Evolutionary conservation across 2,113 vertebrate species (phyloP).

Genomic region (Zosterops japonicus): DNA sequence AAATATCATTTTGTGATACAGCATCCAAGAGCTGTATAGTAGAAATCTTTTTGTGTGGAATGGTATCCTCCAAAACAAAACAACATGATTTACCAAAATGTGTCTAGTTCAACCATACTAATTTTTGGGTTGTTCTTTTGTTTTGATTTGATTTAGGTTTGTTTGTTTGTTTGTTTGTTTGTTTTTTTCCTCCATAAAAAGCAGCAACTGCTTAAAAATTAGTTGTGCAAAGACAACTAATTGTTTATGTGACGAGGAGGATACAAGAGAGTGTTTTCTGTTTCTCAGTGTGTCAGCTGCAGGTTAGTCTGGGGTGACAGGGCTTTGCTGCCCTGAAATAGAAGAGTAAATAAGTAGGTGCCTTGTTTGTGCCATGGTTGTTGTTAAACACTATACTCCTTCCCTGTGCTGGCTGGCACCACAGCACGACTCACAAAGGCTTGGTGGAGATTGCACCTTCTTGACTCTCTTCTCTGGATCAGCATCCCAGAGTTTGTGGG

Average conservation of each 20-base stretch:
- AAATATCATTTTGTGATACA: not conserved
- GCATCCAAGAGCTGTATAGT: not conserved
- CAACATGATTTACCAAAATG: not conserved
- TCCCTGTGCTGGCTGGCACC: not conserved
- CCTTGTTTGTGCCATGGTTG: not conserved
- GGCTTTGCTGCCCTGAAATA: not conserved
- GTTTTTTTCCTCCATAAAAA: not conserved
- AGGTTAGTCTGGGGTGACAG: not conserved
- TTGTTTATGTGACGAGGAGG: not conserved
- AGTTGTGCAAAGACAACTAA: not conserved
- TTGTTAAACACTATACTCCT: not conserved
- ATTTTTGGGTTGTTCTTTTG: not conserved
- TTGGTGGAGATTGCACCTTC: not conserved
- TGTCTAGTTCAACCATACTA: not conserved
- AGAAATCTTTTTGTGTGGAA: not conserved
- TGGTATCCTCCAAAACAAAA: not conserved
- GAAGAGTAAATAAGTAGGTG: not conserved
- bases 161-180: fast-evolving
- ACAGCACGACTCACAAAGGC: not conserved
- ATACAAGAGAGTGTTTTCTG: not conserved
- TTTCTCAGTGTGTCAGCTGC: not conserved
- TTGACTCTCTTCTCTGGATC: not conserved
- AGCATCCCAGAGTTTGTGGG: not conserved
- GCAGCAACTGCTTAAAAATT: not conserved
- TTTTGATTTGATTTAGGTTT: not conserved